Evolutionary conservation across 2,888 invertebrate species (phyloP).

Genomic region (Chironomus tentans): DNA sequence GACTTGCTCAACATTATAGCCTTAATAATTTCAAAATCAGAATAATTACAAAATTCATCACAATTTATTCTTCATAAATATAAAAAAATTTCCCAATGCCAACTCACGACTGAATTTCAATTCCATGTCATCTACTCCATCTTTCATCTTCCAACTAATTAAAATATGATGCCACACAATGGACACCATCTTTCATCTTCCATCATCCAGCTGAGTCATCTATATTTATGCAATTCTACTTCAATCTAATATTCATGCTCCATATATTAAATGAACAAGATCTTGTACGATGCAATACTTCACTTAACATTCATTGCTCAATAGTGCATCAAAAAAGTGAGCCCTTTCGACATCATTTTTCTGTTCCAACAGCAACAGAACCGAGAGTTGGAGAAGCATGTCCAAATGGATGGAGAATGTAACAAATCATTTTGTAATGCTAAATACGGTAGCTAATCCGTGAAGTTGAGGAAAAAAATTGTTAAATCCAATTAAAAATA

Average conservation of each 20-base stretch:
- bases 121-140: too few species aligned
- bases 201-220: too few species aligned
- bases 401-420: not conserved
- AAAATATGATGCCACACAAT: too few species aligned
- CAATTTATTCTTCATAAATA: too few species aligned
- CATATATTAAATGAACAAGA: not conserved
- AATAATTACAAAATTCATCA: too few species aligned
- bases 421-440: constrained; percentile 9
- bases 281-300: not conserved
- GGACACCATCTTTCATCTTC: too few species aligned
- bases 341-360: not conserved
- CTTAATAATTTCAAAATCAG: too few species aligned
- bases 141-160: too few species aligned
- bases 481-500: constrained; percentile 26
- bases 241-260: not conserved
- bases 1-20: too few species aligned
- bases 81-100: too few species aligned
- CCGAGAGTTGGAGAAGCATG: not conserved
- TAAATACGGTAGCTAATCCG: constrained; percentile 3
- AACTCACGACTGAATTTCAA: too few species aligned
- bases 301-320: not conserved
- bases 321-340: not conserved
- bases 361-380: not conserved
- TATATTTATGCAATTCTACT: too few species aligned
- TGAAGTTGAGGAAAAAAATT: not conserved